These are phyloP conservation scores for Pollenia angustigena DNA, from an alignment of 2,888 invertebrate species.

Conservation along the genomic window DNA sequence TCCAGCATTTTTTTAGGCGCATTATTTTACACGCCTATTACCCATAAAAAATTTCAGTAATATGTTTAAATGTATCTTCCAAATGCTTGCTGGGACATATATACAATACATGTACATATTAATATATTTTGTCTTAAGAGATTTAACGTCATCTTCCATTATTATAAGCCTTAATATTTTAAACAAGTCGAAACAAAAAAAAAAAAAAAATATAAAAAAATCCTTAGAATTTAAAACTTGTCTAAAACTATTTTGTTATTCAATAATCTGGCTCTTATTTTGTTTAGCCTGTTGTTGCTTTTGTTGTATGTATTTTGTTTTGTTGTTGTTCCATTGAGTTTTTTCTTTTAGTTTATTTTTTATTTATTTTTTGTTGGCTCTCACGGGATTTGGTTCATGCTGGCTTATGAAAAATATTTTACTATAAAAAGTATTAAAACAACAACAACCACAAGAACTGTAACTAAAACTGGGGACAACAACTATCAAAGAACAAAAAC, in stretches of 20 bases:
- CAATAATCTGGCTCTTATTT: conserved; percentile 40
- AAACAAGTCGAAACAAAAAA: conserved; percentile 36
- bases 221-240: conserved; percentile 41
- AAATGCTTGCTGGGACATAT: too few species aligned
- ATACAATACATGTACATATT: background rate
- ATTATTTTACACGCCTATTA: too few species aligned
- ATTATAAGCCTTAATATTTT: conserved; percentile 46
- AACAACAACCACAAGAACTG: conserved; percentile 26
- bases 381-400: conserved; percentile 52
- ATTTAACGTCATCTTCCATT: conserved; percentile 56
- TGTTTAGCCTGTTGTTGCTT: background rate
- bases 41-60: too few species aligned
- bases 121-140: conserved; percentile 29
- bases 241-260: conserved; percentile 60
- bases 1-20: too few species aligned
- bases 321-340: conserved; percentile 22
- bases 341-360: background rate
- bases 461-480: conserved; percentile 27
- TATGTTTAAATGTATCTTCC: too few species aligned
- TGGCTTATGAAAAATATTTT: conserved; percentile 44
- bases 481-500: conserved; percentile 28
- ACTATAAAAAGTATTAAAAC: conserved; percentile 13
- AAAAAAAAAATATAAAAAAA: conserved; percentile 14
- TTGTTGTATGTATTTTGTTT: conserved; percentile 27
- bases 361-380: conserved; percentile 36